Evolutionary conservation across 2,113 vertebrate genomes (phyloP), one percentile per base, ranked within the genome.

Genomic region (Polyodon spathula): DNA sequence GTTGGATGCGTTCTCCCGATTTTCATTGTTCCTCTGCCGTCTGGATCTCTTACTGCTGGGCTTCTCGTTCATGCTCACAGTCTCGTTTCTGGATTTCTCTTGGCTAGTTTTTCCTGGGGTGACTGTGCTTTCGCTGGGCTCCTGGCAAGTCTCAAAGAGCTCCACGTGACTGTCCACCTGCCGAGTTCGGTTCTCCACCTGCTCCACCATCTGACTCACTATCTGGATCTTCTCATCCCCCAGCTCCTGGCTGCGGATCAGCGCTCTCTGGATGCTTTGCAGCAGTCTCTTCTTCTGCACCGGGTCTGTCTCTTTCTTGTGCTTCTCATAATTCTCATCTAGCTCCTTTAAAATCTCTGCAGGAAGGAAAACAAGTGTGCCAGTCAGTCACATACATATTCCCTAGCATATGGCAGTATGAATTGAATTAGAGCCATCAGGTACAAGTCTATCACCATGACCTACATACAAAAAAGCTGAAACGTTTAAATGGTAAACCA

Each of bases 191-290:
- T 95, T 98, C 74, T 98, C 96, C 48, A 96, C 94, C 4, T 97
- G 69, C 82, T 99, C 96, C 68, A 96, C 93, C 96, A 98, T 98
- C 79, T 98, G 95, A 63, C 92, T 90, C 37, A 94, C 96, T 0
- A 99, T 94, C 71, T 97, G 94, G 68, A 99, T 96, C 76, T 98
- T 99, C 81, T 98, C 94, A 0, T 99, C 96, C 1, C 93, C 96
- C 1, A 98, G 87, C 61, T 98, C 95, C 71, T 98, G 94, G 71
- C 93, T 95, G 14, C 90, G 92, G 60, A 98, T 97, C 73, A 99
- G 73, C 0, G 91, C 88, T 63, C 93, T 85, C 82, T 97, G 96
- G 59, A 99, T 93, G 63, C 90, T 90, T 65, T 92, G 84, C 64
- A 97, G 74, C 48, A 92, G 78, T 37, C 94, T 86, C 40, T 91